Evolutionary conservation across 1,140 invertebrate genomes (phyloP).

Genomic region (Gryllus bimaculatus): DNA sequence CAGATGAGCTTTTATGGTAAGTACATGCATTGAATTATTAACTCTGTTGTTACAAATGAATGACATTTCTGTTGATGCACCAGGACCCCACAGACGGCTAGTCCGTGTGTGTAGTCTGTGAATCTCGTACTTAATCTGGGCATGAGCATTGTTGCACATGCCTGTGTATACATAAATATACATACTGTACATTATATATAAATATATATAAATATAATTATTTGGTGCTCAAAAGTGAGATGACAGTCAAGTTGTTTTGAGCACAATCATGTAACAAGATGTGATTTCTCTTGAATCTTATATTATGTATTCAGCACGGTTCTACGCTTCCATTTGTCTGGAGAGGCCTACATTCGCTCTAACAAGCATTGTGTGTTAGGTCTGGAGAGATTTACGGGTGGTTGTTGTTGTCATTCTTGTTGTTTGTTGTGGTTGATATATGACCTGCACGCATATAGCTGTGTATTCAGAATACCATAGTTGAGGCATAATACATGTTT

Average conservation of each 20-base stretch:
- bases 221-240: constrained; percentile 11
- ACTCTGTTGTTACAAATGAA: constrained; percentile 8
- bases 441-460: constrained; percentile 9
- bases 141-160: background rate
- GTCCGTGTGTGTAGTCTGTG: background rate
- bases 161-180: constrained; percentile 9
- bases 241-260: background rate
- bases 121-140: background rate
- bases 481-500: constrained; percentile 13
- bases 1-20: constrained; percentile 1
- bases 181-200: background rate
- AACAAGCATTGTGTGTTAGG: constrained; percentile 10
- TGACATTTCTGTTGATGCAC: constrained; percentile 22
- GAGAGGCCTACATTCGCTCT: constrained; percentile 15
- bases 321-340: constrained; percentile 21
- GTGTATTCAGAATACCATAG: constrained; percentile 15
- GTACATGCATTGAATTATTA: background rate
- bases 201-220: constrained; percentile 8
- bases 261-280: constrained; percentile 4
- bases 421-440: constrained; percentile 17
- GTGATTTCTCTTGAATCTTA: constrained; percentile 5
- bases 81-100: constrained; percentile 13
- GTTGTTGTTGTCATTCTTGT: constrained; percentile 21
- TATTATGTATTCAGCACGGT: constrained; percentile 20
- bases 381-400: constrained; percentile 20